Base-by-base conservation (phyloP, 2,888 invertebrate species). In the Ecdyonurus torrentis region DNA sequence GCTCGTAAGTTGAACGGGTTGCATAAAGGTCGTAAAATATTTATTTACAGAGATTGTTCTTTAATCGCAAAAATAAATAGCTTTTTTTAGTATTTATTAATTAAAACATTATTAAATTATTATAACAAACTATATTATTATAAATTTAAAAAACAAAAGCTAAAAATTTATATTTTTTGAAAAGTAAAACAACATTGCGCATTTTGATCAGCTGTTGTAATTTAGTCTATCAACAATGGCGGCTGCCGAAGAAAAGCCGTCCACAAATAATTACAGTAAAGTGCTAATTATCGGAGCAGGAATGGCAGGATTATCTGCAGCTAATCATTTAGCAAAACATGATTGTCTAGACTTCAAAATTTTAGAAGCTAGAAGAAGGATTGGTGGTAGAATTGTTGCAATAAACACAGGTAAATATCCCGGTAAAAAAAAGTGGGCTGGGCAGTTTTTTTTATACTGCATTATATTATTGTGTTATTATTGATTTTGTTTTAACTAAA, bases 251-350 rank as follows among this genome's bases (percentile, higher is more conserved):
- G 71, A 72, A 63, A 70, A 71, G 64, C 70, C 68, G 66, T 71
- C 72, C 69, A 70, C 70, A 65, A 72, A 69, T 66, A 73, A 72
- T 70, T 72, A 71, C 64, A 83, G 81, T 70, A 87, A 88, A 79
- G 82, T 90, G 68, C 76, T 90, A 69, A 90, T 91, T 70, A 82
- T 92, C 70, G 92, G 92, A 60, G 91, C 85, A 68, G 92, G 92
- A 66, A 86, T 89, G 78, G 89, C 91, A 66, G 92, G 92, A 58
- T 76, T 92, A 61, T 85, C 91, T 60, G 90, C 91, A 63, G 91
- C 91, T 61, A 87, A 87, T 77, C 85, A 89, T 74, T 79, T 92
- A 67, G 73, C 85, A 18, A 88, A 89, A 76, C 88, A 89, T 78
- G 86, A 86, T 65, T 84, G 85, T 75, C 81, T 82, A 66, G 85